Percentiles rank a stretch among this genome's conserved stretches.
These are phyloP conservation scores for Mustelus asterias DNA, from an alignment of 2,113 vertebrate genomes.

Conservation along the genomic window DNA sequence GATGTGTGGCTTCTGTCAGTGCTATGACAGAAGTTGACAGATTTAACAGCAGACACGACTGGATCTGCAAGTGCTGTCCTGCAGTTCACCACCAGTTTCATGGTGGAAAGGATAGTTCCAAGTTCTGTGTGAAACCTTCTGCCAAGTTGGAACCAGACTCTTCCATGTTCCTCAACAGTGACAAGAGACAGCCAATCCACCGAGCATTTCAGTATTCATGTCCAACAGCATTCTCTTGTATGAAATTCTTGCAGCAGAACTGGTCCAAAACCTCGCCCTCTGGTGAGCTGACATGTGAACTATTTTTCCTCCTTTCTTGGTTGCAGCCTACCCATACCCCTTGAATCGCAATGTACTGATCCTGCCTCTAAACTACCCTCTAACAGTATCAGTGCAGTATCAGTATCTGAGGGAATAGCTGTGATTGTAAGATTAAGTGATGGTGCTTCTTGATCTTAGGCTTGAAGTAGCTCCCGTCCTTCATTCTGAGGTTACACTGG, in stretches of 20 bases:
- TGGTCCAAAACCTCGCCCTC: not conserved
- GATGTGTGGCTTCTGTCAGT: too few relatives aligned
- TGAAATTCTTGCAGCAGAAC: not conserved
- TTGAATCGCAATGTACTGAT: not conserved
- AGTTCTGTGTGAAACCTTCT: too few relatives aligned
- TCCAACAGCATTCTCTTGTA: not conserved
- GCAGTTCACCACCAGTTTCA: too few relatives aligned
- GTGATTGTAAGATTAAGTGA: not conserved
- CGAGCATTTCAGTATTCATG: not conserved
- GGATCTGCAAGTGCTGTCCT: too few relatives aligned
- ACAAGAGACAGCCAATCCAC: not conserved
- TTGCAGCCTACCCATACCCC: not conserved
- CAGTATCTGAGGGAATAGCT: not conserved
- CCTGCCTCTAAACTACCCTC: not conserved
- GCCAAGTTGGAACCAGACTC: too few relatives aligned
- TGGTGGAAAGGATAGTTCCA: too few relatives aligned
- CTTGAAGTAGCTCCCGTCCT: not conserved
- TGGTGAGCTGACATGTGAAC: not conserved
- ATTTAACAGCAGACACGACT: too few relatives aligned
- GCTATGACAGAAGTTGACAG: too few relatives aligned
- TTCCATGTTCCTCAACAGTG: too few relatives aligned
- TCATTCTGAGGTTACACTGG: not conserved
- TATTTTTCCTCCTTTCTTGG: not conserved
- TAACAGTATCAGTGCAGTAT: not conserved
- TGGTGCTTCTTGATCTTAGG: not conserved